Evolutionary conservation across 1,140 invertebrate species (phyloP).

Genomic region (Dinoponera quadriceps): DNA sequence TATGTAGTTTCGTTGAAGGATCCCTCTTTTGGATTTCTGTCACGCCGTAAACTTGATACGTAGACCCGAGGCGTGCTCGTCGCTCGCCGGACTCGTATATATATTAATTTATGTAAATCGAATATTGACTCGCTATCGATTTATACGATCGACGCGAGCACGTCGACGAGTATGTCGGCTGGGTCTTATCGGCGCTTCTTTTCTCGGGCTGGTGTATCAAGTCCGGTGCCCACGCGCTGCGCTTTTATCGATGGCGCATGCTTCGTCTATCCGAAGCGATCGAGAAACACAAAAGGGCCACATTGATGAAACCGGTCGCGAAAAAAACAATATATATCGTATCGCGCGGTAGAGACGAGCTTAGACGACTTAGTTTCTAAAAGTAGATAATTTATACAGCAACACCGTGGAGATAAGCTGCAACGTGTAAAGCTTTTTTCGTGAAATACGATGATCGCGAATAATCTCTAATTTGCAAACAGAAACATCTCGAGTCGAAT

Average conservation of each 20-base stretch:
- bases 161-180: constrained; percentile 44
- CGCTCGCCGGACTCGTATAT: not conserved
- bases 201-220: constrained; percentile 19
- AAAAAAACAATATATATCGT: constrained; percentile 28
- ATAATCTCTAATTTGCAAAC: not conserved
- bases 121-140: constrained; percentile 71
- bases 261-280: constrained; percentile 14
- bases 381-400: constrained; percentile 51
- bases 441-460: constrained; percentile 13
- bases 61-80: not conserved
- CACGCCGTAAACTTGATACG: no score
- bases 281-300: not conserved
- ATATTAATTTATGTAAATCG: constrained; percentile 79
- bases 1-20: no score
- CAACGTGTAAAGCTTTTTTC: not conserved
- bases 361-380: constrained; percentile 45
- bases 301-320: constrained; percentile 42
- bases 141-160: constrained; percentile 64
- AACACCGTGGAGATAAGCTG: constrained; percentile 3
- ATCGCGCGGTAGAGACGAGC: constrained; percentile 2
- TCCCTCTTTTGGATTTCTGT: no score
- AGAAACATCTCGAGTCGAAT: not conserved
- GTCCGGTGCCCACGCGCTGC: constrained; percentile 55
- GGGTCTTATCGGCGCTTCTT: constrained; percentile 56
- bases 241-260: constrained; percentile 41